Evolutionary conservation across 2,113 vertebrate genomes (phyloP).

Genomic region (Maccullochella peelii): DNA sequence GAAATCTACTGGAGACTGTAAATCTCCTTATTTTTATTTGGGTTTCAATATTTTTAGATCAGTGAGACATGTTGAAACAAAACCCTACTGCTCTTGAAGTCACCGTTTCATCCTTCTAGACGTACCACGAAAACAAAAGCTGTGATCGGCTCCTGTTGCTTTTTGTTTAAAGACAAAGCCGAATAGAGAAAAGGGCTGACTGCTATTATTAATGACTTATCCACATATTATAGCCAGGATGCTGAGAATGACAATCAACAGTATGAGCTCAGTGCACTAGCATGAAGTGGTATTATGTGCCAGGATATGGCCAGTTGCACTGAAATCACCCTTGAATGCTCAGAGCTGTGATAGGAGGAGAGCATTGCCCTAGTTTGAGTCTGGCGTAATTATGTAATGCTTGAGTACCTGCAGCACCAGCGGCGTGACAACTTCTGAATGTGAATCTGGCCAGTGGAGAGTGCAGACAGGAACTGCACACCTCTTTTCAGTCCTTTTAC

Average conservation of each 20-base stretch:
- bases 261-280: conserved; percentile 16
- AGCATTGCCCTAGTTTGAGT: conserved; percentile 75
- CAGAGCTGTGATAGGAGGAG: conserved; percentile 64
- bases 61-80: neutral
- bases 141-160: conserved; percentile 6
- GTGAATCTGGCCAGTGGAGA: conserved; percentile 43
- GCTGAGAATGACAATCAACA: conserved; percentile 46
- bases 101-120: neutral
- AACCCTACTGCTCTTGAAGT: neutral
- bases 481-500: conserved; percentile 40
- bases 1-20: neutral
- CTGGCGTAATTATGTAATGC: conserved; percentile 78
- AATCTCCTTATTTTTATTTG: neutral
- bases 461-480: conserved; percentile 52
- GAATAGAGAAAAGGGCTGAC: conserved; percentile 4
- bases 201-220: conserved; percentile 27
- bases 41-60: conserved; percentile 12
- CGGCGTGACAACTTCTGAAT: conserved; percentile 72
- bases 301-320: conserved; percentile 60
- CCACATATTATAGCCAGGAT: neutral
- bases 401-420: conserved; percentile 78
- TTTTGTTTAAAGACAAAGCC: conserved; percentile 34
- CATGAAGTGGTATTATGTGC: conserved; percentile 55
- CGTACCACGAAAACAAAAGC: neutral
- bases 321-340: conserved; percentile 61